A percentile compares a stretch with the other conserved stretches of the same genome.
These are phyloP conservation scores for Laothoe populi DNA, from an alignment of 2,888 invertebrate species.

Conservation along the genomic window DNA sequence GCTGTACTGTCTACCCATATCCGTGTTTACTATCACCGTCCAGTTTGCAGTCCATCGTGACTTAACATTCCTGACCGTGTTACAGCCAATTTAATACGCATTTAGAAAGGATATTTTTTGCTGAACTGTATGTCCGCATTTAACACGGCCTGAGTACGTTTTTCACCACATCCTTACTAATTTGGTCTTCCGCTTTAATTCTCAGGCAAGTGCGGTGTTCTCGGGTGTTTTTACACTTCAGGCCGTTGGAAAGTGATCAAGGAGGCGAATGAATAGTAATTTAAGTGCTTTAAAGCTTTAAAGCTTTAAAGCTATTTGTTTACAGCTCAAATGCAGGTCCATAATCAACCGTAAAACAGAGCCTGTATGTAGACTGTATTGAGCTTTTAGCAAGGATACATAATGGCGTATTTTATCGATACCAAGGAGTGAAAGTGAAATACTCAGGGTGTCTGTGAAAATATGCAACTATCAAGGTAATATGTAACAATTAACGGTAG, in stretches of 20 bases:
- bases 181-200: not conserved
- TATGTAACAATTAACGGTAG: no score
- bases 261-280: no score
- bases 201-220: not conserved
- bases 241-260: not conserved
- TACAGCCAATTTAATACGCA: constrained; percentile 70
- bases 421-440: no score
- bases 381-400: no score
- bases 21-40: constrained; percentile 31
- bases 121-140: constrained; percentile 47
- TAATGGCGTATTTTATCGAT: no score
- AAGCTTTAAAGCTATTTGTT: no score
- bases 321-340: no score
- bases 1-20: constrained; percentile 16
- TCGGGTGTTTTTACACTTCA: not conserved
- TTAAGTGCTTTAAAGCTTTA: no score
- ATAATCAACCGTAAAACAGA: no score
- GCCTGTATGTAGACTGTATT: no score
- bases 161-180: not conserved
- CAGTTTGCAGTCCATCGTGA: constrained; percentile 59
- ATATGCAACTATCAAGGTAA: no score
- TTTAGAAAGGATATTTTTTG: constrained; percentile 71
- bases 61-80: constrained; percentile 67
- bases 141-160: not conserved
- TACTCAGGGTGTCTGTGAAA: no score